Evolutionary conservation across 2,113 vertebrate species (phyloP), one percentile per base, ranked within the genome.

Genomic region (Phalacrocorax brasilianus): DNA sequence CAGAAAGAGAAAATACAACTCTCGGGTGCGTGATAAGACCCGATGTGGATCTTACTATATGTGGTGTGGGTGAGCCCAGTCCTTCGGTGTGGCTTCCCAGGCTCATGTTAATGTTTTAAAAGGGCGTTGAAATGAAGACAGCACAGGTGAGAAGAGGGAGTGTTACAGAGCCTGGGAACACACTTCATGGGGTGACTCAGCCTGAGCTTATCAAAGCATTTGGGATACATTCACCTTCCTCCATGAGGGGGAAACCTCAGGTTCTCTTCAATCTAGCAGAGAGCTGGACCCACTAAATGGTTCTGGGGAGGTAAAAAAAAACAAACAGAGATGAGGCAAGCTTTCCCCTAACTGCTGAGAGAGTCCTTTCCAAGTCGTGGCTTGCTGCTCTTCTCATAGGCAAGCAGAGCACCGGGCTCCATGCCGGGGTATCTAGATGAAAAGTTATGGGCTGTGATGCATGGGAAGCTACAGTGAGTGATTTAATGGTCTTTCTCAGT

Each of bases 31-130:
- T 40, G 56, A 1, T 59, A 47, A 82, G n/a, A 71, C 56, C 11
- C 35, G 47, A 24, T 50, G n/a, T 78, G 20, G 21, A 49, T 50
- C 38, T 73, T 68, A 0, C 44, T 73, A 0, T 55, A 6, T 0
- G 1, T 47, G 47, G 6, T 84, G 30, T 79, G 53, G 28, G 49
- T 81, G 53, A 55, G 35, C 47, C 28, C 32, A 23, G 40, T 77
- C 32, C 32, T 89, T 47, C 2, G 1, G 38, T 33, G 6, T 27
- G 44, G 22, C 52, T 95, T 89, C 76, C 20, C 40, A 75, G 47
- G 73, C 14, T 55, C 4, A 23, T 66, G 42, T 16, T 84, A 8
- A 30, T 2, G 4, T 81, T 85, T 85, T 71, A 21, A 50, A 77
- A 84, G 11, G 42, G 30, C 11, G 4, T 44, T 76, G 63, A 65